Base-by-base conservation (phyloP, 2,888 invertebrate species). In the Lottia scabra region DNA sequence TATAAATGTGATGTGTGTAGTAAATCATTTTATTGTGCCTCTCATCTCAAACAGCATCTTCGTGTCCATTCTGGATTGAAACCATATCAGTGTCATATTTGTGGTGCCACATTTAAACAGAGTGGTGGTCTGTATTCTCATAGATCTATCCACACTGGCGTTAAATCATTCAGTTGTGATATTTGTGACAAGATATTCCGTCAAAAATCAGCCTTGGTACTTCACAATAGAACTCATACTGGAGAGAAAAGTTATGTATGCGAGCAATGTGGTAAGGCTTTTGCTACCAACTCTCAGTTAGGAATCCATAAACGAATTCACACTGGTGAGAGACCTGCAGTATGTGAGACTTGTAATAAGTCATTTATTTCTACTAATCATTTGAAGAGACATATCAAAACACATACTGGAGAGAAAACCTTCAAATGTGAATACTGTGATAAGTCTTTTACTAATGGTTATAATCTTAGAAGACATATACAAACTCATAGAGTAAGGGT, bases 231-330 rank as follows among this genome's bases (percentile, higher is more conserved):
- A 45, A 65, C 68, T 45, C 78, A 78, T 65, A 71, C 73, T 15
- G 76, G 78, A 4, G 72, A 75, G 13, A 75, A 75, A 27, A 76
- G 76, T 6, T 74, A 69, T 64, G 70, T 62, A 12, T 78, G 78
- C 63, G 67, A 69, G 16, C 19, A 70, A 16, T 78, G 78, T 56
- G 76, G 76, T 2, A 65, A 73, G 16, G 73, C 63, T 8, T 78
- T 76, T 48, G 26, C 67, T 13, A 64, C 63, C 43, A 45, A 48
- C 0, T 46, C 63, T 5, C 48, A 46, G 19, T 30, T 67, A 12
- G 48, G 46, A 0, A 38, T 67, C 15, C 67, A 67, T 19, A 26
- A 26, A 27, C 23, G 67, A 26, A 27, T 48, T 0, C 67, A 67
- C 27, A 67, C 67, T 6, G 67, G 67, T 26, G 67, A 67, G 46